A percentile compares a stretch with the other conserved stretches of the same genome.
Conservation (phyloP, 2,113 vertebrate species). For the Ornithorhynchus anatinus region DNA sequence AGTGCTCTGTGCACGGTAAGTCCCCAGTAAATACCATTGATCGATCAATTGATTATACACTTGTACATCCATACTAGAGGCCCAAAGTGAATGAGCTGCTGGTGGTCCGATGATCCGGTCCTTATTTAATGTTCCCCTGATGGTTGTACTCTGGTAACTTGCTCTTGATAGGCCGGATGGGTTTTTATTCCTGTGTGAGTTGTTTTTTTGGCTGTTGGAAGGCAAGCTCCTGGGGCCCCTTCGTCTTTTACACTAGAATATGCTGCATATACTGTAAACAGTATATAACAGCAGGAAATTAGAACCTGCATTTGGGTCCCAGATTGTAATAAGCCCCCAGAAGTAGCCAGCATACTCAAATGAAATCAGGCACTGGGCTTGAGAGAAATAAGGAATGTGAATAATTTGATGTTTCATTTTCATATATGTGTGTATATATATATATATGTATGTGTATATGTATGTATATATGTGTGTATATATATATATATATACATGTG, state of each 20-base stretch:
- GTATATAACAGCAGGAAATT: neutral
- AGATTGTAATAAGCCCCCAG: neutral
- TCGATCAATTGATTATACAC: no score
- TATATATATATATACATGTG: no score
- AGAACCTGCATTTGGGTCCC: neutral
- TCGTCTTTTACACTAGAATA: neutral
- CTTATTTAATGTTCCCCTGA: neutral
- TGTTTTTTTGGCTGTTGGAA: neutral
- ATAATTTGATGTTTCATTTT: constrained; percentile 7
- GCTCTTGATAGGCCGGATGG: neutral
- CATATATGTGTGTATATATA: no score
- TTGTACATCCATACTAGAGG: neutral
- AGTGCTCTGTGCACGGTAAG: no score
- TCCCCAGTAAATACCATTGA: no score
- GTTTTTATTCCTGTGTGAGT: neutral
- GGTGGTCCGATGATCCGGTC: neutral
- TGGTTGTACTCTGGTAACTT: neutral
- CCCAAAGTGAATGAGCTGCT: neutral
- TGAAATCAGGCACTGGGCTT: neutral
- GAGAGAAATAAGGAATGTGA: neutral
- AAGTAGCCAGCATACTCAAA: neutral
- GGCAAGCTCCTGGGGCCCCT: neutral
- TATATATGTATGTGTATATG: no score
- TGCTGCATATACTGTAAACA: neutral
- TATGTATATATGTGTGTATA: no score